Base-by-base conservation (phyloP, 1,140 invertebrate genomes). In the Ooceraea biroi region DNA sequence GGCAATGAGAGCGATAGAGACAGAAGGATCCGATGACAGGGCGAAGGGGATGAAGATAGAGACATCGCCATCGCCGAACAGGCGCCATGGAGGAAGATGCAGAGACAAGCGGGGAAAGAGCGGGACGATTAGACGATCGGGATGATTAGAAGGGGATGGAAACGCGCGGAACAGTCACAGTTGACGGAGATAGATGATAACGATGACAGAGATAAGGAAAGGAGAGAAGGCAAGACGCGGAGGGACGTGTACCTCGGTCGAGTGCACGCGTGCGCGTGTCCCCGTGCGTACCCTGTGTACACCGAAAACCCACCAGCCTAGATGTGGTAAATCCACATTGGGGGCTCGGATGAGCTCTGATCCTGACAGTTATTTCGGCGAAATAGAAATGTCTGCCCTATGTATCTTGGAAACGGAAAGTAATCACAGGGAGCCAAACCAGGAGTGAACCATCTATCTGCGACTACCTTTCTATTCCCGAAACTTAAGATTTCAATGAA, bases 241-340 rank as follows among this genome's bases (percentile, higher is more conserved):
- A 19, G 50, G 12, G 12, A 41, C 48, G 58, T 78, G 22, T 65
- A 57, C 2, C 2, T 66, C 78, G 72, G 48, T 10, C 65, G 48
- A 78, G 57, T 57, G 50, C 85, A 84, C 82, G 86, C 86, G 85
- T 84, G 85, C 85, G 85, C 85, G 61, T 63, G 30, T 52, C 50
- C n/a, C 25, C 36, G 11, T 72, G 48, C 83, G 44, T 72, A 87
- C 44, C 63, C 66, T 66, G 55, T 83, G 85, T 83, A 77, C 55
- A 30, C 25, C 25, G 27, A n/a, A n/a, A 50, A 85, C 71, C 73
- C 55, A n/a, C 17, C 14, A 27, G 11, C 19, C 41, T 61, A 14
- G 27, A 12, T n/a, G n/a, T n/a, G n/a, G n/a, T 7, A 2, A 7
- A 36, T 7, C 36, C 36, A 36, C 7, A 44, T 19, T 14, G n/a